Conservation (phyloP, 2,888 invertebrate genomes). For the Hedychridium roseum region DNA sequence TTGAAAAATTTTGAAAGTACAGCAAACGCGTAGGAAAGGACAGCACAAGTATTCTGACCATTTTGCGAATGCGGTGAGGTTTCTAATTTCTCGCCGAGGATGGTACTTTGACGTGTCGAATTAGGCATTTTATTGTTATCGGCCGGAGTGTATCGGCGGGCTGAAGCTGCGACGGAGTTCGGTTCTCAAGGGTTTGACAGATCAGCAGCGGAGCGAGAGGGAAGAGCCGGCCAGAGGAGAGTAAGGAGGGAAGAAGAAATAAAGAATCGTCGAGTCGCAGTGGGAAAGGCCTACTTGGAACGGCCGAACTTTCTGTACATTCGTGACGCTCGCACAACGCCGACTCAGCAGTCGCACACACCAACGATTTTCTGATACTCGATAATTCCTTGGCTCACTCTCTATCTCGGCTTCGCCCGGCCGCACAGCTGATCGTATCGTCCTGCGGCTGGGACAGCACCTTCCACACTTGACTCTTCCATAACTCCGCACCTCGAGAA, state of each 20-base stretch:
- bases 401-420: neutral
- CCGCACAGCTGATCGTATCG: neutral
- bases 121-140: too few relatives aligned
- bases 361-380: neutral
- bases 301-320: slow-evolving; percentile 22
- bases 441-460: neutral
- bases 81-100: too few relatives aligned
- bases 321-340: slow-evolving; percentile 15
- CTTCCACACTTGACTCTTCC: too few relatives aligned
- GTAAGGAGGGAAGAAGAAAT: neutral
- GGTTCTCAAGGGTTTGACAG: slow-evolving; percentile 13
- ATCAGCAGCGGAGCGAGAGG: slow-evolving; percentile 18
- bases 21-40: too few relatives aligned
- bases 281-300: slow-evolving; percentile 19
- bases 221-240: neutral
- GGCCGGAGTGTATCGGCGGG: neutral
- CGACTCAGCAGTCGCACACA: slow-evolving; percentile 31
- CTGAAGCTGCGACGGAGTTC: neutral
- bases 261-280: slow-evolving; percentile 18
- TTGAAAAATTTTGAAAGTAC: too few relatives aligned
- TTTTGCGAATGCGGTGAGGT: neutral
- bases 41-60: too few relatives aligned
- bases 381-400: neutral
- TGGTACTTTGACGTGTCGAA: too few relatives aligned
- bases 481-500: too few relatives aligned